Percentiles rank a stretch among this genome's conserved stretches.
Evolutionary conservation across 92 coral and sea anemone species (phyloP).

Genomic region (Anthopleura xanthogrammica): DNA sequence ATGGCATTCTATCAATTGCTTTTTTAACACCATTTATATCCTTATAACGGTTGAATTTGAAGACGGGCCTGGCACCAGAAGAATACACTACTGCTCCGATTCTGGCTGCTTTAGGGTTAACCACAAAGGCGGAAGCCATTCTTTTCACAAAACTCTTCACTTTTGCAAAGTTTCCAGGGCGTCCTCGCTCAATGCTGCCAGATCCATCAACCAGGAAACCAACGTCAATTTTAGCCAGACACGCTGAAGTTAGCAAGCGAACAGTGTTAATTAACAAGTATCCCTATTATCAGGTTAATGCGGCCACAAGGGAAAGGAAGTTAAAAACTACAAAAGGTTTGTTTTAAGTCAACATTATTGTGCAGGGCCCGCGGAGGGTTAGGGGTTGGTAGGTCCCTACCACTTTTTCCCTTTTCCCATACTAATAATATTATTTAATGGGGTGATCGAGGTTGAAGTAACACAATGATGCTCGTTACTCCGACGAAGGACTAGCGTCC

Average conservation of each 20-base stretch:
- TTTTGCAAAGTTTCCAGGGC: slow-evolving; percentile 47
- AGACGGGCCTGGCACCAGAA: slow-evolving; percentile 7
- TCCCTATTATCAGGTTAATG: too few relatives aligned
- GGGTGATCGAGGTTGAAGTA: neutral
- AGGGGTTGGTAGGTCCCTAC: too few relatives aligned
- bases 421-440: too few relatives aligned
- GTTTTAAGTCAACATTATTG: too few relatives aligned
- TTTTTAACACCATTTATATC: slow-evolving; percentile 18
- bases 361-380: too few relatives aligned
- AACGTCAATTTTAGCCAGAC: slow-evolving; percentile 57
- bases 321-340: neutral
- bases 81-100: slow-evolving; percentile 52
- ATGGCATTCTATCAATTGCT: slow-evolving; percentile 55
- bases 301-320: neutral
- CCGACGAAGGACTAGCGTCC: too few relatives aligned
- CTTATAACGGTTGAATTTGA: slow-evolving; percentile 3
- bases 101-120: slow-evolving; percentile 38
- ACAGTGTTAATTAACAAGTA: too few relatives aligned
- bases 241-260: slow-evolving; percentile 28
- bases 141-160: slow-evolving; percentile 48
- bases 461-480: neutral
- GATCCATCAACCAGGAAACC: slow-evolving; percentile 69
- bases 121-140: slow-evolving; percentile 50
- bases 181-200: slow-evolving; percentile 48
- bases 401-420: too few relatives aligned